phyloP scores from a whole-genome alignment of 1,140 invertebrate genomes.

The Trypoxylus dichotomus region DNA sequence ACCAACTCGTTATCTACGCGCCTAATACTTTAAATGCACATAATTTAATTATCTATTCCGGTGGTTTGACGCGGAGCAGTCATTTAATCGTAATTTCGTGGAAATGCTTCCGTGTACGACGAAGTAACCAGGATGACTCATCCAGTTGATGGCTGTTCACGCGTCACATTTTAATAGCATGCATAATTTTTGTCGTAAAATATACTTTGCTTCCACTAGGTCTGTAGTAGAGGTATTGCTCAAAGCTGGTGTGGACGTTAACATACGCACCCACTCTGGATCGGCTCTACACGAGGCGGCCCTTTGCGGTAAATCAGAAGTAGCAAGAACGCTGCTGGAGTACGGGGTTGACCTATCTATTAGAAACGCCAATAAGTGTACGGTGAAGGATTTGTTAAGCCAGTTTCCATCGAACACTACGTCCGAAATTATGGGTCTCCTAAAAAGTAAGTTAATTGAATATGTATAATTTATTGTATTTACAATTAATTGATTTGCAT shows the following conservation, averaged over 20 bases:
- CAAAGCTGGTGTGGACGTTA: constrained; percentile 85
- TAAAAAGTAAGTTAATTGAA: constrained; percentile 71
- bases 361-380: constrained; percentile 76
- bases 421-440: constrained; percentile 78
- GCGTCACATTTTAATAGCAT: not conserved
- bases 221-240: constrained; percentile 82
- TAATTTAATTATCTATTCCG: constrained; percentile 22
- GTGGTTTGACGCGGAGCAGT: not conserved
- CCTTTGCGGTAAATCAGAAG: constrained; percentile 89
- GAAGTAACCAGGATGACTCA: constrained; percentile 21
- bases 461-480: no score
- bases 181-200: constrained; percentile 16
- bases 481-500: no score
- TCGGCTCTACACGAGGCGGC: constrained; percentile 95
- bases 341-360: constrained; percentile 81
- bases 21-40: constrained; percentile 5
- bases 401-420: constrained; percentile 89
- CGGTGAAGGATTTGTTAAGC: constrained; percentile 83
- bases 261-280: constrained; percentile 83
- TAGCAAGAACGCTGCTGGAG: constrained; percentile 81
- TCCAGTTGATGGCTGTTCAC: not conserved
- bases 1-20: not conserved
- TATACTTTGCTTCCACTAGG: constrained; percentile 55
- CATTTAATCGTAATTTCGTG: constrained; percentile 22
- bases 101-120: not conserved